phyloP scores from a whole-genome alignment of 2,113 vertebrate genomes.

The Lophura nycthemera region DNA sequence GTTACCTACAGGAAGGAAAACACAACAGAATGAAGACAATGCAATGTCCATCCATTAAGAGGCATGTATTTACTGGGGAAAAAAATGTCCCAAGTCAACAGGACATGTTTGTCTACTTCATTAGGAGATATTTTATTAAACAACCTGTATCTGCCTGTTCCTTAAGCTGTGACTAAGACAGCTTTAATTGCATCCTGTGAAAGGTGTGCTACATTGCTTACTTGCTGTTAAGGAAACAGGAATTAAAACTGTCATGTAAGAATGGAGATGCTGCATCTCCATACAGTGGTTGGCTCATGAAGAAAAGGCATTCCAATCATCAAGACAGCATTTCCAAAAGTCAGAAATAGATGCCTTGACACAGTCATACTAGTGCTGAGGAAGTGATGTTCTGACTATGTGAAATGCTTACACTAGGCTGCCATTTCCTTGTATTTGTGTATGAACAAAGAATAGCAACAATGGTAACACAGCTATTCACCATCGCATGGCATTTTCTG shows the following conservation, averaged over 20 bases:
- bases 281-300: not conserved
- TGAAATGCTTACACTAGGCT: not conserved
- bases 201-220: not conserved
- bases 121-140: not conserved
- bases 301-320: not conserved
- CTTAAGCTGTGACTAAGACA: not conserved
- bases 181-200: not conserved
- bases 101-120: not conserved
- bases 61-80: not conserved
- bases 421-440: not conserved
- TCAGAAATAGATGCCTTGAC: not conserved
- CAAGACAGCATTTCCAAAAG: not conserved
- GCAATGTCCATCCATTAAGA: not conserved
- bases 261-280: not conserved
- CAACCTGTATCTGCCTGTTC: not conserved
- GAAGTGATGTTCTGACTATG: not conserved
- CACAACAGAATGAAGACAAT: slow-evolving; percentile 47
- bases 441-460: not conserved
- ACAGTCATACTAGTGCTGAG: rapidly evolving
- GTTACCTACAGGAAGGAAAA: slow-evolving; percentile 22
- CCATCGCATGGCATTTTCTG: not conserved
- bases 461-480: not conserved
- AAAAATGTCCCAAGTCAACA: not conserved
- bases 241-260: not conserved
- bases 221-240: not conserved